phyloP scores from a whole-genome alignment of 2,113 vertebrate genomes.

The Meleagris gallopavo region DNA sequence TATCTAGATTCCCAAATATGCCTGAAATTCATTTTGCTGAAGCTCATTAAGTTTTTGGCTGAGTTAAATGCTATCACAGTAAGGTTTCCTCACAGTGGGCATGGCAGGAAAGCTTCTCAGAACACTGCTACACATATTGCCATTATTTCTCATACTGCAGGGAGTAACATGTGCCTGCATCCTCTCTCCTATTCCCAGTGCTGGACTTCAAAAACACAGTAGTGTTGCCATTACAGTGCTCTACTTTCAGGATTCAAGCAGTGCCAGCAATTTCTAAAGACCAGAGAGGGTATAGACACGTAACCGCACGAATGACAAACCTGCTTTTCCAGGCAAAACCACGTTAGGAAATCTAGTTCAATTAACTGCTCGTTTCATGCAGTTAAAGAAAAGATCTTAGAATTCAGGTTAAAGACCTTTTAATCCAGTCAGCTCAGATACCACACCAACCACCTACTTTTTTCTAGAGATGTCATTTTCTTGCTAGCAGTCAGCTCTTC shows the following conservation, averaged over 20 bases:
- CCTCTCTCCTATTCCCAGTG: background rate
- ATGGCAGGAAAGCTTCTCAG: background rate
- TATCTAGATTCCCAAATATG: background rate
- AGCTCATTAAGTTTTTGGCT: background rate
- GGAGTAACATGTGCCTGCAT: background rate
- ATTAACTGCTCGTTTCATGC: background rate
- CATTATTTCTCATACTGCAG: background rate
- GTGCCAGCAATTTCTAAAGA: background rate
- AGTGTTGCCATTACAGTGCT: background rate
- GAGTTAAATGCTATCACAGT: background rate
- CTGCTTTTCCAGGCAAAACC: background rate
- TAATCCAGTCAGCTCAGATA: background rate
- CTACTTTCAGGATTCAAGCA: background rate
- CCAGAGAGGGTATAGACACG: background rate
- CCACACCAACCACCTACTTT: conserved; percentile 27
- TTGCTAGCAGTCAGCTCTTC: conserved; percentile 2
- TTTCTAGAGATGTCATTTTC: conserved; percentile 61
- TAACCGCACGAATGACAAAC: background rate
- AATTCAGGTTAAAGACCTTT: background rate
- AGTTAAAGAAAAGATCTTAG: background rate
- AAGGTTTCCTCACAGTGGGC: background rate
- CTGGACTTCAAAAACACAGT: background rate
- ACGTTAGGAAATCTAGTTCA: background rate
- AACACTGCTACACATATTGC: background rate
- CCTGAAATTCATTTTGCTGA: background rate